Base-by-base conservation (phyloP, 2,888 invertebrate species). In the Drosophila dives region DNA sequence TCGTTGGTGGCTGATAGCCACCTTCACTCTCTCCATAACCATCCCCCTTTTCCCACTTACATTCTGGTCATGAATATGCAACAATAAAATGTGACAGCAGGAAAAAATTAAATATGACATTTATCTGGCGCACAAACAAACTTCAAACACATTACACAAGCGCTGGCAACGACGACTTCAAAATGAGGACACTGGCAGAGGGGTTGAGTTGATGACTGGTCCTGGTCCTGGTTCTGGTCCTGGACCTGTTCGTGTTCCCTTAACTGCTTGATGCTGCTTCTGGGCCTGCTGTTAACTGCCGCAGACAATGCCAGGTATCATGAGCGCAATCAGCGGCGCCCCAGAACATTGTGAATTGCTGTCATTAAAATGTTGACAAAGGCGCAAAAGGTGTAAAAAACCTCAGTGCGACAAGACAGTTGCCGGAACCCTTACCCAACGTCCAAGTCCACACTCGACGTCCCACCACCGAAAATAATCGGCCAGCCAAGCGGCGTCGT, bases 311-410 rank as follows among this genome's bases (percentile, higher is more conserved):
- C 40, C 83, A 68, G 80, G 81, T 84, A 84, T 88, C 88, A 70
- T 53, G 65, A 61, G 83, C 77, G 66, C 88, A 81, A 84, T 84
- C 84, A 88, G 76, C 65, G 73, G 64, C 54, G 64, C 54, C 62
- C 68, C 75, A 36, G 56, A 76, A 68, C 61, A 82, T 75, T 87
- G 64, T 90, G 90, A 88, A 88, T 90, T 82, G 89, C 89, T 81
- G 88, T 81, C 88, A 88, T 89, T 89, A 85, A 89, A 89, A 89
- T 84, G 88, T 84, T 89, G 88, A 86, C 83, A 90, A 83, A 86
- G 83, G 90, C 85, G 83, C 84, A 71, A 77, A 81, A 88, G 87
- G 89, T 89, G 89, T 89, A 90, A 89, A 81, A 81, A 81, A 40
- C 75, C 88, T 64, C 79, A 80, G 64, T 56, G 58, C 56, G 64